Evolutionary conservation across 2,113 vertebrate genomes (phyloP).

Genomic region (Nothoprocta pentlandii): DNA sequence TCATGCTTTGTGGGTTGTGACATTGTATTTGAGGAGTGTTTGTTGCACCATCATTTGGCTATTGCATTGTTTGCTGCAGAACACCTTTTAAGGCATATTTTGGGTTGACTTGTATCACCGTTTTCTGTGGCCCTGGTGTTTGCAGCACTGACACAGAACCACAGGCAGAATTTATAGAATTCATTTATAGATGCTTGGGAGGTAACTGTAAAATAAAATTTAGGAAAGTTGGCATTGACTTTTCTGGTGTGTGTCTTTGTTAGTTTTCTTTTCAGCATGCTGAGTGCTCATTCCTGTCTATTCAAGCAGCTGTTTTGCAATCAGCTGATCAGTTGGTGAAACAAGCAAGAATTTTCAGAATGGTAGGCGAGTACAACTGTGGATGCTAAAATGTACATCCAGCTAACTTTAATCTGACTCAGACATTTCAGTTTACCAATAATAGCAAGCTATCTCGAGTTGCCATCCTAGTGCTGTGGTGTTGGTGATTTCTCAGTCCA

Average conservation of each 20-base stretch:
- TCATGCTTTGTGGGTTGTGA: background rate
- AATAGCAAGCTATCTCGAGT: background rate
- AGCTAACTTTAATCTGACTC: background rate
- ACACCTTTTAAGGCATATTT: background rate
- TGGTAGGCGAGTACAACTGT: background rate
- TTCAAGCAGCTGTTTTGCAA: background rate
- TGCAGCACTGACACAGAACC: background rate
- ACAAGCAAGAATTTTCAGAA: slow-evolving; percentile 3
- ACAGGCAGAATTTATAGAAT: too few relatives aligned
- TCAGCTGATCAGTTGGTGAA: background rate
- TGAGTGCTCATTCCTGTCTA: background rate
- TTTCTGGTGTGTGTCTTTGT: too few relatives aligned
- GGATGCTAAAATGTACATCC: background rate
- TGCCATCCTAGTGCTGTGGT: background rate
- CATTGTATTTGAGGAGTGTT: background rate
- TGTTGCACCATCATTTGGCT: background rate
- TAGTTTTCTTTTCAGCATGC: background rate
- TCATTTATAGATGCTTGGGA: background rate
- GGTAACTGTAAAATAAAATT: background rate
- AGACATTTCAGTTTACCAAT: background rate
- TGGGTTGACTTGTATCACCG: background rate
- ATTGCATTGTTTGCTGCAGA: background rate
- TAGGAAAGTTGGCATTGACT: background rate
- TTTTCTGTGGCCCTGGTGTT: background rate
- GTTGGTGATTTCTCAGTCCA: background rate